phyloP scores from a whole-genome alignment of 2,888 invertebrate genomes.

The Acanthosoma haemorrhoidale region DNA sequence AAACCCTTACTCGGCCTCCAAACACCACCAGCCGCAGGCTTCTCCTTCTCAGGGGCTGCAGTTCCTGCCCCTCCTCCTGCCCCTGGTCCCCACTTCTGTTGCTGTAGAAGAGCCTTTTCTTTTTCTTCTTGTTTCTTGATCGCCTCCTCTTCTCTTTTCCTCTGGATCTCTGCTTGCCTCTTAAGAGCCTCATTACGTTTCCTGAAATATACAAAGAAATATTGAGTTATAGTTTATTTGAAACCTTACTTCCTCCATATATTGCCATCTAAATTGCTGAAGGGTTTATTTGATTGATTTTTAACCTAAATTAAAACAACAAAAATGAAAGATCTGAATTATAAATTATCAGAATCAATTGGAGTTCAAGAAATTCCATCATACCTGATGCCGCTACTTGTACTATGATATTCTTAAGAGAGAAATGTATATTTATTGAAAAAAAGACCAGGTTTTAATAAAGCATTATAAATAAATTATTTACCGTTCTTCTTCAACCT shows the following conservation, averaged over 20 bases:
- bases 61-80: slow-evolving; percentile 43
- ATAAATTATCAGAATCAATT: too few species aligned
- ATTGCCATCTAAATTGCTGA: background rate
- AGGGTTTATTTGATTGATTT: too few species aligned
- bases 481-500: slow-evolving; percentile 37
- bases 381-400: too few species aligned
- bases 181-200: slow-evolving; percentile 64
- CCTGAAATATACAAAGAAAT: slow-evolving; percentile 45
- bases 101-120: slow-evolving; percentile 46
- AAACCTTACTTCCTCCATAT: too few species aligned
- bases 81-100: slow-evolving; percentile 44
- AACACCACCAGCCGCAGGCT: slow-evolving; percentile 12
- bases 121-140: slow-evolving; percentile 57
- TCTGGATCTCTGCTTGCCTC: slow-evolving; percentile 58
- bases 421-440: too few species aligned
- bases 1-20: slow-evolving; percentile 33
- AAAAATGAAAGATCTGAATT: background rate
- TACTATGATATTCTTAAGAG: too few species aligned
- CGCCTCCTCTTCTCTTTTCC: slow-evolving; percentile 67
- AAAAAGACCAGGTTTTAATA: too few species aligned
- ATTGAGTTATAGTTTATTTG: too few species aligned
- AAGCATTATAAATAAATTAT: too few species aligned
- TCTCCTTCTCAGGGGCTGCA: slow-evolving; percentile 37
- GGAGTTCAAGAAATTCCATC: too few species aligned
- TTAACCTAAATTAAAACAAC: background rate